Conservation (phyloP, 2,113 vertebrate species). For the Elephas maximus region DNA sequence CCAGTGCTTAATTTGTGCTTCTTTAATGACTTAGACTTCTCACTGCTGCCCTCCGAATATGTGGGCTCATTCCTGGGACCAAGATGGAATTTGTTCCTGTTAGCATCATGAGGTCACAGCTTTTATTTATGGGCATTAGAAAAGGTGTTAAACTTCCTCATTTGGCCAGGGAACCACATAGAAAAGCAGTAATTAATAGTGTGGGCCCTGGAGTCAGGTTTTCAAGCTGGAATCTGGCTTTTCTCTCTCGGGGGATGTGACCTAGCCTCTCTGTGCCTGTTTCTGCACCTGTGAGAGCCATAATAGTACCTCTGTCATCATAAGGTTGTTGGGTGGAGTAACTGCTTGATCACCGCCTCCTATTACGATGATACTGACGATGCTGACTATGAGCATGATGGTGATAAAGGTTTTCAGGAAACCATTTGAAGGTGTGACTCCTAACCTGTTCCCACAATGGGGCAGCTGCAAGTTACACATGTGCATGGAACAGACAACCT, state of each 20-base stretch:
- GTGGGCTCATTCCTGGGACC: background rate
- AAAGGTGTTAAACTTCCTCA: background rate
- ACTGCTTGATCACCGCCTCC: background rate
- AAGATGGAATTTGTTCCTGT: conserved; percentile 15
- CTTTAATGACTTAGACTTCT: background rate
- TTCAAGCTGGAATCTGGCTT: background rate
- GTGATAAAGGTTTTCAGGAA: background rate
- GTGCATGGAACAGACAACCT: background rate
- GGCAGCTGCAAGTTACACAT: conserved; percentile 60
- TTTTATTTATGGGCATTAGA: background rate
- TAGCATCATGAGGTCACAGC: background rate
- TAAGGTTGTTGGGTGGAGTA: background rate
- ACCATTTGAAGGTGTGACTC: conserved; percentile 23
- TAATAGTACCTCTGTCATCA: background rate
- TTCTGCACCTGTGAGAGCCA: background rate
- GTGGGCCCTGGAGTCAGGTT: conserved; percentile 32
- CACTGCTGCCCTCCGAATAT: background rate
- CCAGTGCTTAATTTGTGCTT: background rate
- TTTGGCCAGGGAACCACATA: background rate
- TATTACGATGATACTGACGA: background rate
- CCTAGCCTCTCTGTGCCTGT: background rate
- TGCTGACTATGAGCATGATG: background rate
- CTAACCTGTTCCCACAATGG: background rate
- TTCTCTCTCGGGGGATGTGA: background rate
- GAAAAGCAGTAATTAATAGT: background rate